These are phyloP conservation scores for Xanthorhoe spadicearia DNA, from an alignment of 2,888 invertebrate species.

Conservation along the genomic window DNA sequence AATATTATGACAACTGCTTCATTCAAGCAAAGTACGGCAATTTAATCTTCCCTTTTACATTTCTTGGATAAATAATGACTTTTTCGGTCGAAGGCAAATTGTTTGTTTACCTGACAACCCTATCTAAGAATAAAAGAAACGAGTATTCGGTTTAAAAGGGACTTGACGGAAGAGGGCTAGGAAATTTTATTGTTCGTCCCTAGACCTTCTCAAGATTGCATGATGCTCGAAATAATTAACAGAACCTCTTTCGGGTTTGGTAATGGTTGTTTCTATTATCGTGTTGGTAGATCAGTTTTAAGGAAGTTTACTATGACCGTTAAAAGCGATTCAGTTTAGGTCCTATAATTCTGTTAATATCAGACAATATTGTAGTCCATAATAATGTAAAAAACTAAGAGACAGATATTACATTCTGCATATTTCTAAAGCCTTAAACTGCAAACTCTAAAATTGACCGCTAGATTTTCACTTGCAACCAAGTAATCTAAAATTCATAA, in stretches of 20 bases:
- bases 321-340: too few relatives aligned
- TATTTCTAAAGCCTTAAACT: too few relatives aligned
- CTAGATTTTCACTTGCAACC: background rate
- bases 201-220: slow-evolving; percentile 34
- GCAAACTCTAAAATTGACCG: background rate
- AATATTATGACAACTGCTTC: background rate
- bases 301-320: too few relatives aligned
- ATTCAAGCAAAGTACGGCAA: background rate
- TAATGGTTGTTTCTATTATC: background rate
- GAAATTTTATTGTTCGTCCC: slow-evolving; percentile 36
- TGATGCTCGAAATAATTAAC: slow-evolving; percentile 30
- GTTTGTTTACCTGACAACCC: slow-evolving; percentile 17
- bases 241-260: slow-evolving; percentile 6
- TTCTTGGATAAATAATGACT: background rate
- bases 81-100: background rate
- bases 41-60: background rate
- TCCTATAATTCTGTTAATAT: too few relatives aligned
- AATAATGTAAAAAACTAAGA: too few relatives aligned
- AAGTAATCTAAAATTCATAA: slow-evolving; percentile 25
- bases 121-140: slow-evolving; percentile 33
- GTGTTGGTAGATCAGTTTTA: background rate
- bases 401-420: too few relatives aligned
- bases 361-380: too few relatives aligned
- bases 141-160: slow-evolving; percentile 30
- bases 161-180: slow-evolving; percentile 21